Evolutionary conservation across 2,888 invertebrate species (phyloP).

Genomic region (Geotrupes spiniger): DNA sequence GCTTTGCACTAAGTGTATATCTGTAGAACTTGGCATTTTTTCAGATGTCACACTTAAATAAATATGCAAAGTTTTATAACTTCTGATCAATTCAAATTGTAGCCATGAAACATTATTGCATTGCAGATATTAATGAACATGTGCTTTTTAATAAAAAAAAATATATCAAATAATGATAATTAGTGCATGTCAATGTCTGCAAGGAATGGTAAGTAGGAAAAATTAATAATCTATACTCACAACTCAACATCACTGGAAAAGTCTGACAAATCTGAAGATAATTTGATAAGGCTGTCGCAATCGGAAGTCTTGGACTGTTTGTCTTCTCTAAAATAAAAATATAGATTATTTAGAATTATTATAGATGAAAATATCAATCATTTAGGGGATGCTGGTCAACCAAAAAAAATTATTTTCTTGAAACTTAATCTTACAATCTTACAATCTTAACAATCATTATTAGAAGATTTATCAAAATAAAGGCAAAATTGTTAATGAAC

Average conservation of each 20-base stretch:
- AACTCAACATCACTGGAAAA: slow-evolving; percentile 29
- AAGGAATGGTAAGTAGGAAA: background rate
- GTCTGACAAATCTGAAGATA: slow-evolving; percentile 10
- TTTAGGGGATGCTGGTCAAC: no score
- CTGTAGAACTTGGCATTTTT: no score
- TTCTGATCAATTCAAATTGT: background rate
- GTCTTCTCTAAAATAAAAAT: slow-evolving; percentile 11
- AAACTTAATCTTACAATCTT: no score
- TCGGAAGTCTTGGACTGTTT: background rate
- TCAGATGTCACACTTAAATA: no score
- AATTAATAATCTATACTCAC: slow-evolving; percentile 28
- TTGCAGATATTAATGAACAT: no score
- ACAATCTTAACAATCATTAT: no score
- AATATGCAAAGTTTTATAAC: no score
- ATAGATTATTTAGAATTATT: background rate
- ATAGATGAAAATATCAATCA: background rate
- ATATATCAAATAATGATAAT: no score
- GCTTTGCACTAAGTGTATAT: background rate
- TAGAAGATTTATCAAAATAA: no score
- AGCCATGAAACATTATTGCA: no score
- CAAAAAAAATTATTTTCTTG: no score
- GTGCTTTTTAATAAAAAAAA: no score
- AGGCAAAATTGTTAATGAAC: background rate
- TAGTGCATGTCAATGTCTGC: background rate
- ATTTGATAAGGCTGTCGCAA: background rate